Evolutionary conservation across 92 coral and sea anemone genomes (phyloP), one percentile per base, ranked within the genome.

Genomic region (Pocillopora meandrina): DNA sequence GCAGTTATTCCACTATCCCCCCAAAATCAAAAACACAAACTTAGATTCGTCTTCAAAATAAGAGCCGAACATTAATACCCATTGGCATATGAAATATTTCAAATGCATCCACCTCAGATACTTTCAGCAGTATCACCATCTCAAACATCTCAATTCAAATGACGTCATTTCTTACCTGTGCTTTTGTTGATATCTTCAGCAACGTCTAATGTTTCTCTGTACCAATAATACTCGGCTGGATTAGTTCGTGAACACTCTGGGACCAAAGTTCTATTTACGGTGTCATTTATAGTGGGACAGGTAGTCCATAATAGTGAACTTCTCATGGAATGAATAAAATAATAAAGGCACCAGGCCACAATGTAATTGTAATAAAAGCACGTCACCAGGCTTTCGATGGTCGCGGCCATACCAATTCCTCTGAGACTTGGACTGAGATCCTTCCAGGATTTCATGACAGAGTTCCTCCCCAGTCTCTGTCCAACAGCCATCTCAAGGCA

Each of bases 401-500:
- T 85, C 9, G 97, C 94, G 17, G 97, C 94, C 2, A 96, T 31
- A 31, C 98, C 99, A 36, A 96, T 84, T 62, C 99, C 98, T 65
- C 90, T 86, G 15, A 95, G 86, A 72, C 91, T 85, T 18, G 97
- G 96, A 20, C 78, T 89, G 52, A 96, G 88, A 60, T 88, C 83
- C 57, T 65, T 61, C 99, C 99, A 96, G 33, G 97, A 86, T 75
- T 90, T 86, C 21, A 89, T 20, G 17, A 93, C 84, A 42, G 94
- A 92, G 75, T 85, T 66, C 33, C 90, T 71, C 14, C 98, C 95
- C 79, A 90, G 90, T 67, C 95, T 87, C 58, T 96, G 99, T 36
- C 99, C 98, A 19, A 96, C 89, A 0, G 98, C 94, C 92, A 96
- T 92, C 71, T 96, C 99, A 83, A 96, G 87, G 71, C 99, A 96